Percentiles rank a stretch among this genome's conserved stretches.
Evolutionary conservation across 2,888 invertebrate species (phyloP).

Genomic region (Caenorhabditis macrosperma): DNA sequence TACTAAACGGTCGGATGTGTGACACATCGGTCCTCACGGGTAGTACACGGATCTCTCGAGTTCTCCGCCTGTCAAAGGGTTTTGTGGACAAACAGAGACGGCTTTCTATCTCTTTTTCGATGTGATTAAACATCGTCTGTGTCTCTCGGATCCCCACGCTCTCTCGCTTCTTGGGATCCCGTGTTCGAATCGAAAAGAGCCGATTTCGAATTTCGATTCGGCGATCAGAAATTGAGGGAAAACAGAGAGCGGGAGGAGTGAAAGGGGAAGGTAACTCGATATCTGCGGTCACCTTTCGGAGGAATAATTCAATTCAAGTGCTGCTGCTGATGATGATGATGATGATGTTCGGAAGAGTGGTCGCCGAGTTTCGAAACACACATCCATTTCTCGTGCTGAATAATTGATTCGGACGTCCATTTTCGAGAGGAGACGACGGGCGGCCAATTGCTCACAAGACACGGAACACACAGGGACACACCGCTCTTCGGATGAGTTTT

Average conservation of each 20-base stretch:
- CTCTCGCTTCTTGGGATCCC: background rate
- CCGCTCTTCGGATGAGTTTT: too few species aligned
- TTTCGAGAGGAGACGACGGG: too few species aligned
- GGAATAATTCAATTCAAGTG: conserved; percentile 24
- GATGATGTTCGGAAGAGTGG: conserved; percentile 6
- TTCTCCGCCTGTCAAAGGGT: conserved; percentile 6
- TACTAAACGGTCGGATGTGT: background rate
- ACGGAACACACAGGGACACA: too few species aligned
- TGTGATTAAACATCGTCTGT: conserved; percentile 32
- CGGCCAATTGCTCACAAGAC: too few species aligned
- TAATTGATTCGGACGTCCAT: too few species aligned
- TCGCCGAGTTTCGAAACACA: background rate
- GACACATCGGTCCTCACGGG: background rate
- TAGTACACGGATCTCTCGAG: conserved; percentile 2
- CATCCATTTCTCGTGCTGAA: too few species aligned
- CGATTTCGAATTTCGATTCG: conserved; percentile 11
- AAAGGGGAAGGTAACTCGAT: conserved; percentile 1
- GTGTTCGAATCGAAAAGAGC: background rate
- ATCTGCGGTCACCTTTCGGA: background rate
- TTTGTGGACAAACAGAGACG: conserved; percentile 14
- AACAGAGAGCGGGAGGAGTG: background rate
- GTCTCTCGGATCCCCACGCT: conserved; percentile 13
- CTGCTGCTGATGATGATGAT: background rate
- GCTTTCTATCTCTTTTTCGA: background rate
- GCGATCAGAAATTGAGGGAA: background rate